A percentile compares a stretch with the other conserved stretches of the same genome.
Evolutionary conservation across 2,113 vertebrate genomes (phyloP).

Genomic region (Cynopterus brachyotis): DNA sequence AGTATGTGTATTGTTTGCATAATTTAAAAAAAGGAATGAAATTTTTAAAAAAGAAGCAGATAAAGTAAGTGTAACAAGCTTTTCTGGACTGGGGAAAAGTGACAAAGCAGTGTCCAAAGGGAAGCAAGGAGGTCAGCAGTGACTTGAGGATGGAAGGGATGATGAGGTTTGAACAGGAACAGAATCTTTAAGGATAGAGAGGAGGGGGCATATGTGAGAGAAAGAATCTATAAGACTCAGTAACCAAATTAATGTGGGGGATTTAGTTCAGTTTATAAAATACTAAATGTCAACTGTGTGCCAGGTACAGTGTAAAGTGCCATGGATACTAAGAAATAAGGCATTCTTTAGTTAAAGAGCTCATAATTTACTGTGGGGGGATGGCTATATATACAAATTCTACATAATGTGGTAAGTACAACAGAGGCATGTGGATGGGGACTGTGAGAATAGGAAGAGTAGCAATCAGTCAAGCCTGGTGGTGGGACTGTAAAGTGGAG

Average conservation of each 20-base stretch:
- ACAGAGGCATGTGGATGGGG: not conserved
- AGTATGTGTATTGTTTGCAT: not conserved
- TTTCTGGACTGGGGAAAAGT: not conserved
- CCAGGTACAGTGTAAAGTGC: not conserved
- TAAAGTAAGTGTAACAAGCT: constrained; percentile 25
- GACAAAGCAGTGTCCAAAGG: not conserved
- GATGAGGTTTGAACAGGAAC: not conserved
- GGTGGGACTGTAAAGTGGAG: not conserved
- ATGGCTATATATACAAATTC: not conserved
- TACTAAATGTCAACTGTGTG: not conserved
- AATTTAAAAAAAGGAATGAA: constrained; percentile 14
- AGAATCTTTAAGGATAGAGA: not conserved
- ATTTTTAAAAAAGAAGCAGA: constrained; percentile 27
- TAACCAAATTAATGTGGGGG: not conserved
- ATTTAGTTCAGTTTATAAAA: not conserved
- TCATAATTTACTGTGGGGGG: not conserved
- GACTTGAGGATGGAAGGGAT: not conserved
- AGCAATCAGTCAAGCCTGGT: not conserved
- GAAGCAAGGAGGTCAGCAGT: not conserved
- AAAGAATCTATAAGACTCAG: not conserved
- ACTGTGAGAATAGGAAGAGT: not conserved
- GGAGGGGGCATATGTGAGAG: not conserved
- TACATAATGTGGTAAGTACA: not conserved
- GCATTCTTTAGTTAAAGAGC: not conserved
- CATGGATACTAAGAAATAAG: not conserved